Evolutionary conservation across 1,140 invertebrate genomes (phyloP), one percentile per base, ranked within the genome.

Genomic region (Zaprionus lachaisei): DNA sequence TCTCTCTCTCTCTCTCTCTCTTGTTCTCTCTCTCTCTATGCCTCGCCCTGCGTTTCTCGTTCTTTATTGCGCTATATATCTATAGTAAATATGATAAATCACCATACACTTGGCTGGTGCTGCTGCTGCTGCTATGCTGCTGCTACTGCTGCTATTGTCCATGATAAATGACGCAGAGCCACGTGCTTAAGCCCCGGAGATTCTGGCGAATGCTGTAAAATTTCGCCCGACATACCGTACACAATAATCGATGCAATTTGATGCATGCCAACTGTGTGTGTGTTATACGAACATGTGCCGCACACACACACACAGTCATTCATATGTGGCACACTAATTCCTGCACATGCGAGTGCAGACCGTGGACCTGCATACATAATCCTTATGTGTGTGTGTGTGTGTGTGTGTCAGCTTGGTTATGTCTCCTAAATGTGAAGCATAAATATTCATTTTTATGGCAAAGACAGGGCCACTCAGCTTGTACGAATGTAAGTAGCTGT

Each of bases 191-290:
- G 62, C 69, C 74, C 70, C 62, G 47, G 70, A 72, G 74, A 72
- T 66, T 58, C 47, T 69, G 62, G 44, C 54, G n/a, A 62, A 69
- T 70, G 37, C 38, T 62, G 49, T 49, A 60, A 34, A 62, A 70
- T 65, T 49, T 64, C 61, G 71, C 51, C 81, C 67, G 76, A 57
- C 38, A 74, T 74, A 73, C 74, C 41, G 77, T 71, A 81, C 74
- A 83, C 81, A 84, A 83, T 89, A 89, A 90, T 89, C 85, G 85
- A 89, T 91, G 79, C 85, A 82, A 89, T 91, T 90, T 89, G 85
- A 89, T 89, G 83, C 83, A 87, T 78, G 80, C 79, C 82, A 85
- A 79, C 61, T 72, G 62, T 66, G 62, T 66, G 62, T 66, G 62
- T 67, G 38, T 41, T 41, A 63, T 58, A 60, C 12, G n/a, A 24